phyloP scores from a whole-genome alignment of 1,140 invertebrate species.

The Asbolus verrucosus region DNA sequence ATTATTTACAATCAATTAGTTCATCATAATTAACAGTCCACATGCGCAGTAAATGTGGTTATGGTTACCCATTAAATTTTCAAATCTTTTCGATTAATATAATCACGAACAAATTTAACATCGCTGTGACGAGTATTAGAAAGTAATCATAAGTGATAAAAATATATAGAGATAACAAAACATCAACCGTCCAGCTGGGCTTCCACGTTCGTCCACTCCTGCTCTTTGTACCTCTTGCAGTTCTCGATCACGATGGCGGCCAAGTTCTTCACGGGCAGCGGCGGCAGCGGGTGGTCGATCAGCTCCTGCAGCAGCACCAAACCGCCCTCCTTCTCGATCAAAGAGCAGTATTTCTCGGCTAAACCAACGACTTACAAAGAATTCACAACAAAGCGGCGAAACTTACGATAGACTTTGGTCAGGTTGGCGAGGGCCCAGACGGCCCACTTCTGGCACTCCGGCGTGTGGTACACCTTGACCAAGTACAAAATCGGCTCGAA shows the following conservation, averaged over 20 bases:
- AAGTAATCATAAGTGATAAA: constrained; percentile 19
- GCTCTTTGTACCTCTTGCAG: constrained; percentile 66
- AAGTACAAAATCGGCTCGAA: constrained; percentile 92
- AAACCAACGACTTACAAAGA: no score
- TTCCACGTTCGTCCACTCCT: constrained; percentile 49
- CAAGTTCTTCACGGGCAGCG: constrained; percentile 75
- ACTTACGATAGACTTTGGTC: constrained; percentile 91
- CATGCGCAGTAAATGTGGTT: constrained; percentile 34
- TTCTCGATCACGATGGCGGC: constrained; percentile 76
- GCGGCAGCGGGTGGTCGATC: constrained; percentile 71
- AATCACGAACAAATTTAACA: constrained; percentile 13
- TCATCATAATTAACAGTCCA: constrained; percentile 16
- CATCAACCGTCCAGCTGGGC: constrained; percentile 47
- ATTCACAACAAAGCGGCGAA: no score
- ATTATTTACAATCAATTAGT: constrained; percentile 33
- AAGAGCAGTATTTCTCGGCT: constrained; percentile 90
- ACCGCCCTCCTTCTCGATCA: constrained; percentile 89
- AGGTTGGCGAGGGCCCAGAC: constrained; percentile 98
- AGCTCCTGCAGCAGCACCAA: constrained; percentile 79
- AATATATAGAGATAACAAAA: constrained; percentile 20
- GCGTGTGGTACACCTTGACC: constrained; percentile 83
- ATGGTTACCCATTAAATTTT: constrained; percentile 11
- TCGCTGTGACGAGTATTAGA: not conserved
- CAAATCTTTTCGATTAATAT: not conserved
- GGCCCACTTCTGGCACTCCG: constrained; percentile 95